Evolutionary conservation across 2,797 vertebrate species (phyloP).

Genomic region (Sus cebifrons): DNA sequence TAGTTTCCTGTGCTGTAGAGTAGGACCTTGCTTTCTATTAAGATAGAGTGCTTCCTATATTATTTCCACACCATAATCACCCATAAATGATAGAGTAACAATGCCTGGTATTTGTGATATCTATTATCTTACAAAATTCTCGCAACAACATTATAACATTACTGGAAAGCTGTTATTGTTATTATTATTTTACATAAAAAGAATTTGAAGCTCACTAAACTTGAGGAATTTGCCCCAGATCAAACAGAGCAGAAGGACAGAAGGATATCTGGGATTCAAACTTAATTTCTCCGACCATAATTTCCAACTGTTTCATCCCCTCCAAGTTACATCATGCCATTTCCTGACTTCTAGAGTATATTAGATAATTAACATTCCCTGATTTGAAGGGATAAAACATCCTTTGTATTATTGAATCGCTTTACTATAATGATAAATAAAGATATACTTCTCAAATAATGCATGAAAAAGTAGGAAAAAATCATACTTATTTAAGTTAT

Average conservation of each 20-base stretch:
- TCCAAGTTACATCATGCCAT: not conserved
- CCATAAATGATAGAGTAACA: not conserved
- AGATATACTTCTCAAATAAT: not conserved
- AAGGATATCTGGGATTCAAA: not conserved
- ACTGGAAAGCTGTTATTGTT: not conserved
- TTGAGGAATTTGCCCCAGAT: not conserved
- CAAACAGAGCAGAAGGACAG: not conserved
- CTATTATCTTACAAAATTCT: not conserved
- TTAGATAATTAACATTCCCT: not conserved
- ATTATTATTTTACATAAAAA: not conserved
- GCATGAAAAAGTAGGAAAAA: not conserved
- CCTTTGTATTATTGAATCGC: not conserved
- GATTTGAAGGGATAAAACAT: not conserved
- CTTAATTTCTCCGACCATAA: not conserved
- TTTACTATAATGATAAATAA: conserved; percentile 2
- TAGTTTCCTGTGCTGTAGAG: too few species aligned
- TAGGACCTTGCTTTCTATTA: too few species aligned
- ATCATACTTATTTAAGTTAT: not conserved
- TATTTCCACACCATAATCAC: not conserved
- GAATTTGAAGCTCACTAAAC: not conserved
- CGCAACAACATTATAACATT: not conserved
- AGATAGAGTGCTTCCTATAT: not conserved
- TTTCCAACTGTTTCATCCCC: not conserved
- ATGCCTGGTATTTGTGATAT: not conserved
- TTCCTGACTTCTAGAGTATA: not conserved